Percentiles rank a stretch among this genome's conserved stretches.
Conservation (phyloP, 2,113 vertebrate species). For the Hymenochirus boettgeri region DNA sequence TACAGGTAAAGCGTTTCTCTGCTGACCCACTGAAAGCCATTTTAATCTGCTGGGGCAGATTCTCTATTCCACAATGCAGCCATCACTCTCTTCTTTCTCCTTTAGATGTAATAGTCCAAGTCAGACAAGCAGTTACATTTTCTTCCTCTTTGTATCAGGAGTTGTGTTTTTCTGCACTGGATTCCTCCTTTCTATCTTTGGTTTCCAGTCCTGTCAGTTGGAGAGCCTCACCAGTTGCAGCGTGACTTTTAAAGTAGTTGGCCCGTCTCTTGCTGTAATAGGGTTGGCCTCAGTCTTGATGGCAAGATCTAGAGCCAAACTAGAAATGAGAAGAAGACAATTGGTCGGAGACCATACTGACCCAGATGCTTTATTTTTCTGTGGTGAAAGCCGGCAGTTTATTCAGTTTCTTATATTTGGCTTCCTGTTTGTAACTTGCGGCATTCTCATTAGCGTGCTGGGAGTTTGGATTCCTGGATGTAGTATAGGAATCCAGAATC, state of each 20-base stretch:
- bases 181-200: slow-evolving; percentile 65
- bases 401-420: slow-evolving; percentile 71
- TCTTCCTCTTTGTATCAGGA: slow-evolving; percentile 64
- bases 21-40: background rate
- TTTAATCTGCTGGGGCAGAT: background rate
- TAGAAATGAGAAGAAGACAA: slow-evolving; percentile 52
- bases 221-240: slow-evolving; percentile 54
- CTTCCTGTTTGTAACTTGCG: slow-evolving; percentile 67
- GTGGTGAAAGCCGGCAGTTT: slow-evolving; percentile 65
- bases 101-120: slow-evolving; percentile 43
- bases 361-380: slow-evolving; percentile 55
- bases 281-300: slow-evolving; percentile 61
- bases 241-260: slow-evolving; percentile 57
- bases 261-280: slow-evolving; percentile 54
- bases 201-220: slow-evolving; percentile 61
- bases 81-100: slow-evolving; percentile 44
- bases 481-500: slow-evolving; percentile 43
- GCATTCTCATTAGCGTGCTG: slow-evolving; percentile 69
- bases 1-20: background rate
- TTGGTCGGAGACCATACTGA: slow-evolving; percentile 47
- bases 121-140: slow-evolving; percentile 55
- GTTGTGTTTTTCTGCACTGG: slow-evolving; percentile 61
- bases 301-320: slow-evolving; percentile 60
- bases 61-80: slow-evolving; percentile 54
- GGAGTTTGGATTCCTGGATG: slow-evolving; percentile 72